A percentile compares a stretch with the other conserved stretches of the same genome.
Conservation (phyloP, 2,888 invertebrate genomes). For the Limnephilus marmoratus region DNA sequence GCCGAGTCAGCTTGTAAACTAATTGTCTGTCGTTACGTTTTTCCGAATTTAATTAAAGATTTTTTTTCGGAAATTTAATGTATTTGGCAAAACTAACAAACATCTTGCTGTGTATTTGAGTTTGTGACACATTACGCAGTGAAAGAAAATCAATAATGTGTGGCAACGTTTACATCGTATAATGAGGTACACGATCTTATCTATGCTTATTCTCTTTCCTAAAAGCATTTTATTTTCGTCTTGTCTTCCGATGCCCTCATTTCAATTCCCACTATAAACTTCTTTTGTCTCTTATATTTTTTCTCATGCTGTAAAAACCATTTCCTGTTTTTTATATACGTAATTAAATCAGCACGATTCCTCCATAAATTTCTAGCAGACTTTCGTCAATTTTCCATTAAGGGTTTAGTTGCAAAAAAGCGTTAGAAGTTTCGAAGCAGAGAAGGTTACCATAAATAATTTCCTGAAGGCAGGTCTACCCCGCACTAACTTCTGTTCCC, state of each 20-base stretch:
- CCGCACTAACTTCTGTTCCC: constrained; percentile 25
- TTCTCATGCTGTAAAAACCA: not conserved
- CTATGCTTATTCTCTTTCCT: not conserved
- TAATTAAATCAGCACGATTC: not conserved
- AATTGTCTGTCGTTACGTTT: too few species aligned
- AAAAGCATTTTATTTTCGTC: not conserved
- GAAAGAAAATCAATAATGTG: too few species aligned
- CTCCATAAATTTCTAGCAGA: constrained; percentile 20
- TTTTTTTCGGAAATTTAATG: too few species aligned
- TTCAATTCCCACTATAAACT: not conserved
- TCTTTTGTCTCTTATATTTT: not conserved
- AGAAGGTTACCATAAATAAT: constrained; percentile 41
- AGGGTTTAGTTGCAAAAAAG: constrained; percentile 36
- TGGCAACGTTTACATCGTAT: too few species aligned
- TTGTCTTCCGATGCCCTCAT: not conserved
- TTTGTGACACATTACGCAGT: too few species aligned
- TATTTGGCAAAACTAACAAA: too few species aligned
- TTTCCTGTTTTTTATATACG: not conserved
- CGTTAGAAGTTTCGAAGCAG: constrained; percentile 4
- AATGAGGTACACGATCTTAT: not conserved
- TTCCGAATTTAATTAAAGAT: too few species aligned
- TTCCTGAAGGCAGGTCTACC: constrained; percentile 30
- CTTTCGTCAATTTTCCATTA: constrained; percentile 46
- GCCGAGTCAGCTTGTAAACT: too few species aligned
- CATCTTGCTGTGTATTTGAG: too few species aligned